Base-by-base conservation (phyloP, 2,888 invertebrate species). In the Zhengitettix transpicula region DNA sequence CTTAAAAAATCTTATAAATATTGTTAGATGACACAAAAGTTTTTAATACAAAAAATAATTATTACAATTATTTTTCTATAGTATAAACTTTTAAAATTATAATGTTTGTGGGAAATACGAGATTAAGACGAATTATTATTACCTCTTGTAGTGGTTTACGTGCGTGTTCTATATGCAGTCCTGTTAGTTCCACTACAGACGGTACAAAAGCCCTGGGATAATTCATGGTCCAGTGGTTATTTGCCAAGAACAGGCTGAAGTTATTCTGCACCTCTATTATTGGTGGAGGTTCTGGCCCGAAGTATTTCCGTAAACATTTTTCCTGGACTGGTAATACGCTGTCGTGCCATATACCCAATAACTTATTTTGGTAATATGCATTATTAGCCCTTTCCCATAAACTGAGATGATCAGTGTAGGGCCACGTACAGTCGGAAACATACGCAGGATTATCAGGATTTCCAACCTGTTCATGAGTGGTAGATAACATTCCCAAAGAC, bases 381-480 rank as follows among this genome's bases (percentile, higher is more conserved):
- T 47, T 12, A 47, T 59, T 42, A 10, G 69, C 9, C 41, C 71
- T 60, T 58, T 71, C 66, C 40, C 52, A 58, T 58, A 71, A 70
- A 10, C 62, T 67, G 60, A 69, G 60, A 2, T 58, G 14, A 54
- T 66, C 65, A 40, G 63, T 60, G 42, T 67, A 63, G 12, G 66
- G 63, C 12, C 69, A 57, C 60, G 69, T 67, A 1, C 64, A 16
- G 57, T 70, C 69, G 3, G 72, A 71, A 42, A 68, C 69, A 16
- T 70, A 58, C 15, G 72, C 58, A 59, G 72, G 71, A 66, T 72
- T 69, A 0, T 66, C 60, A 8, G 68, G 67, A 63, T 71, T 72
- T 1, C 71, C 71, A 9, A 68, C 60, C 5, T 65, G 58, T 14
- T 68, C 66, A 56, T 71, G 69, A 17, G 65, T 67, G 52, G 66